These are phyloP conservation scores for Theristicus caerulescens DNA, from an alignment of 2,113 vertebrate genomes.

Conservation along the genomic window DNA sequence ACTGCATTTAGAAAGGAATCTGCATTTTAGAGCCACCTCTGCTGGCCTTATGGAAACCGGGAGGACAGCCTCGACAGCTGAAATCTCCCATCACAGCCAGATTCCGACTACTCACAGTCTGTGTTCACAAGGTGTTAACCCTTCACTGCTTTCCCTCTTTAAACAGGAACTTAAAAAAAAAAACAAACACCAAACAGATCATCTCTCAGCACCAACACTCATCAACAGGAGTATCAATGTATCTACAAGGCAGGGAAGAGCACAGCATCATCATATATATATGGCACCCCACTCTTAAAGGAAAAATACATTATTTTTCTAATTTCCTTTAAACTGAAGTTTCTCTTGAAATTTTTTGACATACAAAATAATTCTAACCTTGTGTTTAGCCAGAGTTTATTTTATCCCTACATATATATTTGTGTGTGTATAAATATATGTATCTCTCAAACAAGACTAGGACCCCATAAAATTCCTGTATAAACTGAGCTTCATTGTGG, in stretches of 20 bases:
- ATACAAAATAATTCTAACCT: not conserved
- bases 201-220: too few relatives aligned
- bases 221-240: not conserved
- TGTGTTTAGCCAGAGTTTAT: not conserved
- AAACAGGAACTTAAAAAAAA: too few relatives aligned
- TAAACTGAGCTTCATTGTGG: not conserved
- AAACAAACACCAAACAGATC: not conserved
- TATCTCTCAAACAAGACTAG: not conserved
- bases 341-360: not conserved
- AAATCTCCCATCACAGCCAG: not conserved
- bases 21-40: not conserved
- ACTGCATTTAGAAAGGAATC: not conserved
- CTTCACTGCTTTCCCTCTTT: not conserved
- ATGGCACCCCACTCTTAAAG: not conserved
- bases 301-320: not conserved
- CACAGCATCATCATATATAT: accelerated
- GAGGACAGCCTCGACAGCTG: not conserved
- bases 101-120: not conserved
- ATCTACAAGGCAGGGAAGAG: not conserved
- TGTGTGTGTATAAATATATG: not conserved
- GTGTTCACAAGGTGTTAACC: not conserved
- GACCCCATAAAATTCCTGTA: not conserved
- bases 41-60: too few relatives aligned
- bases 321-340: not conserved
- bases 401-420: not conserved